Conservation (phyloP, 2,888 invertebrate species). For the Flabesymbios commensalis region DNA sequence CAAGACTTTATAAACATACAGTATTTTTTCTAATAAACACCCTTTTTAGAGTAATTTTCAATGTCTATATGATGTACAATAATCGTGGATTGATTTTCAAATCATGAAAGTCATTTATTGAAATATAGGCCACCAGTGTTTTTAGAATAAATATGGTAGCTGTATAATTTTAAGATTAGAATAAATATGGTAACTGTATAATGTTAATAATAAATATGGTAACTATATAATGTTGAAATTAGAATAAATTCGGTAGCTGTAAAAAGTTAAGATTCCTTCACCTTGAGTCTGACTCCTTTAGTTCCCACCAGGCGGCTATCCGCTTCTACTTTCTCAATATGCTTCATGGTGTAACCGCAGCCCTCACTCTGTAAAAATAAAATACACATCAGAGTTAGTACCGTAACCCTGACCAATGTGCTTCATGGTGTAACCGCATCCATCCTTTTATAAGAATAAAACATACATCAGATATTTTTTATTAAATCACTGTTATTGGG, state of each 20-base stretch:
- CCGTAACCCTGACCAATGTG: conserved; percentile 47
- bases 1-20: too few relatives aligned
- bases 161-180: background rate
- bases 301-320: conserved; percentile 49
- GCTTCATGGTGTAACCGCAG: conserved; percentile 48
- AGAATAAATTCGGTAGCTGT: background rate
- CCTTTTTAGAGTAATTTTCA: too few relatives aligned
- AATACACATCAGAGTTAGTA: background rate
- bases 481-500: too few relatives aligned
- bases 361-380: conserved; percentile 38
- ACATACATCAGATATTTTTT: too few relatives aligned
- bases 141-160: too few relatives aligned
- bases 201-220: background rate
- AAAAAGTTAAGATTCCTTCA: conserved; percentile 23
- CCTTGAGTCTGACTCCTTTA: conserved; percentile 55
- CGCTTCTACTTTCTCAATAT: conserved; percentile 49
- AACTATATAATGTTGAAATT: background rate
- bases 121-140: too few relatives aligned
- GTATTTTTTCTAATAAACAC: too few relatives aligned
- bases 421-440: conserved; percentile 49
- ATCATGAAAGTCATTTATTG: too few relatives aligned
- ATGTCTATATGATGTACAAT: too few relatives aligned
- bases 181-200: background rate
- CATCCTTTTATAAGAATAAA: conserved; percentile 34
- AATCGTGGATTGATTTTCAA: too few relatives aligned